Conservation (phyloP, 2,888 invertebrate genomes). For the Oscheius sp. region DNA sequence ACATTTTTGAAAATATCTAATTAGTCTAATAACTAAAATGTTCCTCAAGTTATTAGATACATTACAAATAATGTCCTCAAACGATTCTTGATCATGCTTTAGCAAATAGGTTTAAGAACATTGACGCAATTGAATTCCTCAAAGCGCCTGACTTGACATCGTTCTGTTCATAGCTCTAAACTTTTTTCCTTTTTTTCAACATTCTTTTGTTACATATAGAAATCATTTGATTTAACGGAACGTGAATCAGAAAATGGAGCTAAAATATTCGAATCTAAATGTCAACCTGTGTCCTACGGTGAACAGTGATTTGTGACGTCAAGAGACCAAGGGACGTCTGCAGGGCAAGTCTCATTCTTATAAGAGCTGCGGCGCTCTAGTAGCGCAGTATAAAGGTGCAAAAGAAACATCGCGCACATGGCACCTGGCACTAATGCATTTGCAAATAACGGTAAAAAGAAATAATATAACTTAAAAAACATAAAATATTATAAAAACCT, state of each 20-base stretch:
- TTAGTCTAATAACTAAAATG: not conserved
- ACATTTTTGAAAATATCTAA: not conserved
- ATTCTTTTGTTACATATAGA: too few relatives aligned
- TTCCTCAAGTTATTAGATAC: not conserved
- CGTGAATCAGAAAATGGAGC: too few relatives aligned
- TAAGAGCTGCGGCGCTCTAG: slow-evolving; percentile 9
- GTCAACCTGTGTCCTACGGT: not conserved
- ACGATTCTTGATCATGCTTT: not conserved
- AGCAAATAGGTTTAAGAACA: not conserved
- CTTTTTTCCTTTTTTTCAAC: too few relatives aligned
- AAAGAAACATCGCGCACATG: not conserved
- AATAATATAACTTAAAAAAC: too few relatives aligned
- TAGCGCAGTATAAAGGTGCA: not conserved
- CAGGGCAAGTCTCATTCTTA: slow-evolving; percentile 24
- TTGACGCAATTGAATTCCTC: not conserved
- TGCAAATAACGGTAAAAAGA: too few relatives aligned
- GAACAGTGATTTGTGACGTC: slow-evolving; percentile 21
- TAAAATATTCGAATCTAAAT: too few relatives aligned
- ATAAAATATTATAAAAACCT: slow-evolving; percentile 49
- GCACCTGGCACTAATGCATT: not conserved
- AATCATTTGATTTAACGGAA: too few relatives aligned
- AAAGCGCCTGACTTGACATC: too few relatives aligned
- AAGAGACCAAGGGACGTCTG: slow-evolving; percentile 27
- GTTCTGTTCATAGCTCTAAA: too few relatives aligned
- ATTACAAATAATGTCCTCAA: too few relatives aligned